Conservation (phyloP, 2,797 vertebrate species). For the Gallinago stenura region DNA sequence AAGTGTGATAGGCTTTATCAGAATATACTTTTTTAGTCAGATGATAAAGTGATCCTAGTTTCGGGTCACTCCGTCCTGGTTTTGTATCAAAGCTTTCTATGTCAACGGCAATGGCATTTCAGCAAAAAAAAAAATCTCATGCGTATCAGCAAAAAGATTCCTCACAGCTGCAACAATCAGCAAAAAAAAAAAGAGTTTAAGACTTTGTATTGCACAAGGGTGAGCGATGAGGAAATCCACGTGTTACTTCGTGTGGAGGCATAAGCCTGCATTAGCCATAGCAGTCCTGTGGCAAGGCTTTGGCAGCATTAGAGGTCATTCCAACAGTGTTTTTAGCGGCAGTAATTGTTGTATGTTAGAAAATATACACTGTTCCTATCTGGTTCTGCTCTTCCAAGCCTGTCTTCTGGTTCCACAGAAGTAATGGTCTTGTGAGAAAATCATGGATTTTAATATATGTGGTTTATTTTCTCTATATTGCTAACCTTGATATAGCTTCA, state of each 20-base stretch:
- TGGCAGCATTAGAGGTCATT: not conserved
- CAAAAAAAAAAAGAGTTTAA: not conserved
- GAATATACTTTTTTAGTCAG: not conserved
- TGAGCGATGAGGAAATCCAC: not conserved
- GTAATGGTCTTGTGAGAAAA: not conserved
- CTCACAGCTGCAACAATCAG: slow-evolving; percentile 25
- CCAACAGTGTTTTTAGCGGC: not conserved
- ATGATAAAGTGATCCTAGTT: not conserved
- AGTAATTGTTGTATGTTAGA: not conserved
- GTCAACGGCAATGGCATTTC: not conserved
- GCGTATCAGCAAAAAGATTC: slow-evolving; percentile 15
- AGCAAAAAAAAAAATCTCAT: not conserved
- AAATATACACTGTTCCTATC: not conserved
- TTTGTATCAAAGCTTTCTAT: not conserved
- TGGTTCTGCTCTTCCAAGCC: not conserved
- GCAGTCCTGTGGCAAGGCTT: not conserved
- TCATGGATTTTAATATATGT: not conserved
- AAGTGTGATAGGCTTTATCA: not conserved
- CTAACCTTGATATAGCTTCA: not conserved
- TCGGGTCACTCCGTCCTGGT: not conserved
- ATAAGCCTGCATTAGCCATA: not conserved
- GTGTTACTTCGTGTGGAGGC: not conserved
- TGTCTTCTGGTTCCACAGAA: not conserved
- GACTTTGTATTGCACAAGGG: slow-evolving; percentile 46
- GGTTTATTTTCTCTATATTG: not conserved